Evolutionary conservation across 2,797 vertebrate genomes (phyloP).

Genomic region (Pseudochromis fuscus): DNA sequence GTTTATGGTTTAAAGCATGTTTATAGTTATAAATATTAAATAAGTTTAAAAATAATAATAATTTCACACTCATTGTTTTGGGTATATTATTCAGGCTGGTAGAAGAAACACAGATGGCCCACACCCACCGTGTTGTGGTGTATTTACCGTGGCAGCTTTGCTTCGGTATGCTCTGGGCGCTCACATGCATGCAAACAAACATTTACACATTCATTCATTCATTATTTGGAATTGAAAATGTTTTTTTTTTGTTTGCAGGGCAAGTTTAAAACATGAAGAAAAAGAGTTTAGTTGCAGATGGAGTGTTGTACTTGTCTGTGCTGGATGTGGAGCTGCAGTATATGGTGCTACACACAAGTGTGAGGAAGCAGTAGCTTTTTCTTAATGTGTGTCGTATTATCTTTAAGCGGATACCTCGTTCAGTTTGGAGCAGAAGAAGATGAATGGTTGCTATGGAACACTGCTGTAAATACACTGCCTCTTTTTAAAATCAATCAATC

Average conservation of each 20-base stretch:
- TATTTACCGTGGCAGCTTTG: conserved; percentile 13
- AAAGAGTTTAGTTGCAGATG: not conserved
- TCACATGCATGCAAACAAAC: conserved; percentile 1
- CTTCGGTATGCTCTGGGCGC: not conserved
- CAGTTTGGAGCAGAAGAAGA: conserved; percentile 10
- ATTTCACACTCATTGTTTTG: not conserved
- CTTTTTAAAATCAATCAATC: too few species aligned
- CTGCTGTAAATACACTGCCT: not conserved
- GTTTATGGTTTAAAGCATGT: too few species aligned
- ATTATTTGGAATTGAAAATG: conserved; percentile 5
- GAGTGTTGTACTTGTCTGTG: not conserved
- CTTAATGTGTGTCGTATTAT: not conserved
- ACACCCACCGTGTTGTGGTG: conserved; percentile 5
- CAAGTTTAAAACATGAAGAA: not conserved
- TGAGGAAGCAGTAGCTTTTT: not conserved
- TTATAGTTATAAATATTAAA: too few species aligned
- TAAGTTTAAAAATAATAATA: not conserved
- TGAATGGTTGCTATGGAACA: not conserved
- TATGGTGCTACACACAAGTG: not conserved
- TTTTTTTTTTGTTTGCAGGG: not conserved
- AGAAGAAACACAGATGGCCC: conserved; percentile 16
- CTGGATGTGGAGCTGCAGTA: not conserved
- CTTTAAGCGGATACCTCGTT: conserved; percentile 10
- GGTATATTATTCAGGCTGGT: not conserved
- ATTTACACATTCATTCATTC: conserved; percentile 17